These are phyloP conservation scores for Sitobion miscanthi DNA, from an alignment of 1,140 invertebrate species.

Conservation along the genomic window DNA sequence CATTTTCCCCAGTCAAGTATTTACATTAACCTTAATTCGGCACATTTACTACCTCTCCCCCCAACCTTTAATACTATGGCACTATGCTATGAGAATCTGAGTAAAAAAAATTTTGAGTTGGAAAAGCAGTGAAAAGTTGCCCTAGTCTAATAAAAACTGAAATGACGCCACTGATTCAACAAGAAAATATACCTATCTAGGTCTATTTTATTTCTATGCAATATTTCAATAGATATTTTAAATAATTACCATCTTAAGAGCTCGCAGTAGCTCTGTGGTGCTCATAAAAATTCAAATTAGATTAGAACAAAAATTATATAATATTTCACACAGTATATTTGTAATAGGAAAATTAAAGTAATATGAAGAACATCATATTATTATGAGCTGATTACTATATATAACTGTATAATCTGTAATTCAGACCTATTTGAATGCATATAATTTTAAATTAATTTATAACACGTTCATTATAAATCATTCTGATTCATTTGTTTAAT, in stretches of 20 bases:
- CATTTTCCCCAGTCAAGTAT: no score
- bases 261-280: neutral
- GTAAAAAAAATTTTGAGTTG: no score
- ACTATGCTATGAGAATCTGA: no score
- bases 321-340: neutral
- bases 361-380: neutral
- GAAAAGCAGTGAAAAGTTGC: no score
- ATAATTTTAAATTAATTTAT: neutral
- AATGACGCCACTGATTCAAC: no score
- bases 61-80: no score
- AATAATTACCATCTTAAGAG: neutral
- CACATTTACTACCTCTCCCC: no score
- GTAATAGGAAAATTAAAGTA: neutral
- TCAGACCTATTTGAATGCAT: neutral
- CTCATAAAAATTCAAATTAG: neutral
- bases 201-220: no score
- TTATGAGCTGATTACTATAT: neutral
- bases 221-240: slow-evolving; percentile 1
- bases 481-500: neutral
- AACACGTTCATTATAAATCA: neutral
- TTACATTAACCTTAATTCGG: no score
- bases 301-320: neutral
- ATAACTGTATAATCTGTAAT: neutral
- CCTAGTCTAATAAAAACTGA: no score
- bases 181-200: no score